Evolutionary conservation across 2,888 invertebrate species (phyloP).

Genomic region (Dermolepida albohirtum): DNA sequence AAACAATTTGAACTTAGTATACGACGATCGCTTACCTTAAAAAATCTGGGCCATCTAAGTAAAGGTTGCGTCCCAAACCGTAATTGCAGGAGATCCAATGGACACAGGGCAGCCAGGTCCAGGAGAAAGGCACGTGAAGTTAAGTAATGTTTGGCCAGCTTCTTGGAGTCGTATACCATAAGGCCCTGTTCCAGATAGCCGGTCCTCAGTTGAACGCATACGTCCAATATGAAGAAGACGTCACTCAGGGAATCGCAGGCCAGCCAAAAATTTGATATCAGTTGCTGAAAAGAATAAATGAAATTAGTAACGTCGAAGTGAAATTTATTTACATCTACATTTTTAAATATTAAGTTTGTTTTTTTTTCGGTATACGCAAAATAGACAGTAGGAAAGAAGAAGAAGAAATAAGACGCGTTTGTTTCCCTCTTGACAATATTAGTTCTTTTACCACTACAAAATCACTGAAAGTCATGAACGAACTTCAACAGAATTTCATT

Average conservation of each 20-base stretch:
- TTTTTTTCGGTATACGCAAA: too few species aligned
- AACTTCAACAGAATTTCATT: too few species aligned
- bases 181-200: constrained; percentile 95
- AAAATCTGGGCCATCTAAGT: constrained; percentile 87
- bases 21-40: constrained; percentile 71
- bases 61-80: constrained; percentile 85
- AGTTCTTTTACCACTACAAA: too few species aligned
- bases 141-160: constrained; percentile 90
- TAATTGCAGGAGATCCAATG: constrained; percentile 89
- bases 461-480: too few species aligned
- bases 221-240: constrained; percentile 87
- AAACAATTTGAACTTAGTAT: background rate
- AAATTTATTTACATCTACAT: background rate
- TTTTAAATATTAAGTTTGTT: too few species aligned
- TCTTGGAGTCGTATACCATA: constrained; percentile 92
- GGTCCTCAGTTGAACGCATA: constrained; percentile 91
- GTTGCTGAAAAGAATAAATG: constrained; percentile 56
- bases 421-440: too few species aligned
- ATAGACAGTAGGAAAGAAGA: too few species aligned
- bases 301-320: background rate
- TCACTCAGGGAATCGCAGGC: constrained; percentile 88
- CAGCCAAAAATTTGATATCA: constrained; percentile 82
- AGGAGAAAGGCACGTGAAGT: constrained; percentile 86
- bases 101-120: constrained; percentile 85
- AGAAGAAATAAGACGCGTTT: too few species aligned